Evolutionary conservation across 2,888 invertebrate genomes (phyloP).

Genomic region (Coecobrya sp.): DNA sequence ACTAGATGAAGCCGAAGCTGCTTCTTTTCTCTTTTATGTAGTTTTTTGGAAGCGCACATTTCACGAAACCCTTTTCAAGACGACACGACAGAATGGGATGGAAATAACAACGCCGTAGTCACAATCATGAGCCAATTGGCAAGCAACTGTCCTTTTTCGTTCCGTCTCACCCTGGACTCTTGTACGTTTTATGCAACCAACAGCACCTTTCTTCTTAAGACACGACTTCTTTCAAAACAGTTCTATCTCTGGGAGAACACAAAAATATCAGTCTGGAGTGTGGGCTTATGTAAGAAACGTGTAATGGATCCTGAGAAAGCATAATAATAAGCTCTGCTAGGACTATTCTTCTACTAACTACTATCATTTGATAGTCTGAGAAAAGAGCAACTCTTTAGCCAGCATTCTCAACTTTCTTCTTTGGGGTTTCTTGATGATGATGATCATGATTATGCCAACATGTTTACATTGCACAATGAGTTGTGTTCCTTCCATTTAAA

Average conservation of each 20-base stretch:
- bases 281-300: not conserved
- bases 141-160: constrained; percentile 71
- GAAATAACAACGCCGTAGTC: constrained; percentile 69
- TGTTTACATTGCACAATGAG: constrained; percentile 69
- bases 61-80: constrained; percentile 58
- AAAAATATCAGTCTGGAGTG: constrained; percentile 4
- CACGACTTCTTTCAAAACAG: constrained; percentile 8
- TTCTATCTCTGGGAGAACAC: constrained; percentile 5
- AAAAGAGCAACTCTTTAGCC: constrained; percentile 47
- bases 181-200: constrained; percentile 7
- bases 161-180: constrained; percentile 22
- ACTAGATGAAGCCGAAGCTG: constrained; percentile 27
- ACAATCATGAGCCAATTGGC: constrained; percentile 77
- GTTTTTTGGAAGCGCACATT: constrained; percentile 31
- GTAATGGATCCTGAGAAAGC: not conserved
- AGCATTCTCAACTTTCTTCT: constrained; percentile 31
- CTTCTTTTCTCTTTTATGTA: not conserved
- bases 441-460: constrained; percentile 48
- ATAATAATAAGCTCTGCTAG: not conserved
- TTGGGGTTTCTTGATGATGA: not conserved
- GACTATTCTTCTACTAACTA: not conserved
- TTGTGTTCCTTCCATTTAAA: constrained; percentile 20
- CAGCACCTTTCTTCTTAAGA: constrained; percentile 48
- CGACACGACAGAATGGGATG: constrained; percentile 38
- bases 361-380: constrained; percentile 14